Evolutionary conservation across 2,888 invertebrate genomes (phyloP).

Genomic region (Geophilus truncorum): DNA sequence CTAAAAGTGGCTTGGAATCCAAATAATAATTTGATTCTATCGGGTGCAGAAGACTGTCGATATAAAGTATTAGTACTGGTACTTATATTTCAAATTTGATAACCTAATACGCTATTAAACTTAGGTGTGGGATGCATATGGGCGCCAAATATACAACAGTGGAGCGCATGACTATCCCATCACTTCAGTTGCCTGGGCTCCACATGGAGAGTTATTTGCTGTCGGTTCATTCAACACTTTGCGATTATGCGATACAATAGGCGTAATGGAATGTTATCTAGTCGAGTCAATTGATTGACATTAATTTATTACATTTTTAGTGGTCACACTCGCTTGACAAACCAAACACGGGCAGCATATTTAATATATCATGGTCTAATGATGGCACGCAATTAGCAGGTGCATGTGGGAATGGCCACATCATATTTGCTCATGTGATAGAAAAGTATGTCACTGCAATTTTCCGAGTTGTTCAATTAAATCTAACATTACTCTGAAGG

Average conservation of each 20-base stretch:
- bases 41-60: constrained; percentile 67
- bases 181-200: constrained; percentile 84
- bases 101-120: too few relatives aligned
- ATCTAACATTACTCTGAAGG: constrained; percentile 2
- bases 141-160: constrained; percentile 80
- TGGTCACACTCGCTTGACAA: constrained; percentile 93
- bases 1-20: constrained; percentile 62
- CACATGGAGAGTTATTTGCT: constrained; percentile 83
- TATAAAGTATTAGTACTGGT: constrained; percentile 65
- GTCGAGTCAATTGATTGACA: neutral
- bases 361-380: constrained; percentile 84
- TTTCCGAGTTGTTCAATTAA: neutral
- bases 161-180: constrained; percentile 83
- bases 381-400: constrained; percentile 94
- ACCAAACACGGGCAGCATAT: constrained; percentile 81
- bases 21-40: constrained; percentile 56
- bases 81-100: too few relatives aligned
- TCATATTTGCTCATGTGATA: constrained; percentile 85
- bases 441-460: constrained; percentile 58
- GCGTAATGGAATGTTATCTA: constrained; percentile 60
- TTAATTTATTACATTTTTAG: constrained; percentile 52
- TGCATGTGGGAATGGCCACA: constrained; percentile 86
- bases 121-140: constrained; percentile 91
- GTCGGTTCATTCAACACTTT: constrained; percentile 86
- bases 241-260: constrained; percentile 88